Evolutionary conservation across 2,888 invertebrate species (phyloP).

Genomic region (Omphaloscelis lunosa): DNA sequence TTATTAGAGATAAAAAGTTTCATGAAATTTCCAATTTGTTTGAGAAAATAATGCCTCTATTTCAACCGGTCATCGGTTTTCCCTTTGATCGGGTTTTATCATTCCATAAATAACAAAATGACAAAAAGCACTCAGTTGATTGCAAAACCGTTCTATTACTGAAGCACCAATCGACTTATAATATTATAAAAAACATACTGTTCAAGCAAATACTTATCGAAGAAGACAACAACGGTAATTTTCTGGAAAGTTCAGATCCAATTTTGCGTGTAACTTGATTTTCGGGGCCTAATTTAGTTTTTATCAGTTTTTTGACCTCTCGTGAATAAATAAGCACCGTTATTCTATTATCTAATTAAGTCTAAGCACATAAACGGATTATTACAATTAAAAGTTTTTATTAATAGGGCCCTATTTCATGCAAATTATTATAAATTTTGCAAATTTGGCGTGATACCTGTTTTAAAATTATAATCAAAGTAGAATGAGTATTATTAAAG

Average conservation of each 20-base stretch:
- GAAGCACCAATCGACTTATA: constrained; percentile 57
- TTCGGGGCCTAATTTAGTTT: constrained; percentile 46
- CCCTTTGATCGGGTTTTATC: constrained; percentile 59
- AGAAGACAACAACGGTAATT: constrained; percentile 56
- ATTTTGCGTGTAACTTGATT: constrained; percentile 54
- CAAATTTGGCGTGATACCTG: neutral
- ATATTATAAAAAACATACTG: constrained; percentile 57
- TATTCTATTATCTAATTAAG: constrained; percentile 42
- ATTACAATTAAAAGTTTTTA: constrained; percentile 32
- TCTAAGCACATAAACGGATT: constrained; percentile 27
- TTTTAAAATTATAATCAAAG: constrained; percentile 15
- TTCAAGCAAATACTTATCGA: constrained; percentile 42
- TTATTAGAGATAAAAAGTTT: constrained; percentile 45
- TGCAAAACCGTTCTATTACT: constrained; percentile 62
- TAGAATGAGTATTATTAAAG: neutral
- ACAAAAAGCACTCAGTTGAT: constrained; percentile 76
- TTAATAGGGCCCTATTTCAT: constrained; percentile 14
- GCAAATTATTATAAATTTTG: constrained; percentile 3
- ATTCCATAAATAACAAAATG: constrained; percentile 70
- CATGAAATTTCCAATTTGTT: constrained; percentile 47
- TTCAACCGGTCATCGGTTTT: constrained; percentile 59
- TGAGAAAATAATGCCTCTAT: constrained; percentile 49
- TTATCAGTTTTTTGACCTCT: constrained; percentile 49
- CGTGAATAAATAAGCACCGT: constrained; percentile 36
- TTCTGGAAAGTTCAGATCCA: constrained; percentile 55